Conservation (phyloP, 2,113 vertebrate genomes). For the Gobius niger region DNA sequence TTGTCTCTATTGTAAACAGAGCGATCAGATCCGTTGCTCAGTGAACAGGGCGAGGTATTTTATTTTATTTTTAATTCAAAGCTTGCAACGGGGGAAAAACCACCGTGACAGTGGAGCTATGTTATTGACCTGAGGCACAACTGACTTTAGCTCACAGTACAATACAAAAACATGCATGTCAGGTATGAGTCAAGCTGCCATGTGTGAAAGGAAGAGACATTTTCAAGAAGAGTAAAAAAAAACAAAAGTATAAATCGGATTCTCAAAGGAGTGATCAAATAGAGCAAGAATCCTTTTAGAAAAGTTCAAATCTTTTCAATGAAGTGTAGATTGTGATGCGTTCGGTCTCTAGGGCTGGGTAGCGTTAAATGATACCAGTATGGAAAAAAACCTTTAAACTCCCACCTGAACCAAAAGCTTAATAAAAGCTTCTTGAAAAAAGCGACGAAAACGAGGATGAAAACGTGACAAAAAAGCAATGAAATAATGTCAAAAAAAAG, state of each 20-base stretch:
- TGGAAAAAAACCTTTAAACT: too few species aligned
- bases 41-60: constrained; percentile 1
- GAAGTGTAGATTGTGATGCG: too few species aligned
- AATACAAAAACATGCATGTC: constrained; percentile 12
- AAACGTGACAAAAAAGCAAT: too few species aligned
- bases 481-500: too few species aligned
- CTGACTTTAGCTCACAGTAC: constrained; percentile 29
- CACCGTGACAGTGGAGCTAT: constrained; percentile 7
- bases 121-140: constrained; percentile 28
- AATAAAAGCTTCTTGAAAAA: too few species aligned
- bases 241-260: neutral
- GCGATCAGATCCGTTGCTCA: constrained; percentile 25
- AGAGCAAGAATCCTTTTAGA: too few species aligned
- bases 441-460: too few species aligned
- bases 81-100: constrained; percentile 21
- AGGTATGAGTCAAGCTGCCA: constrained; percentile 12
- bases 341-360: too few species aligned
- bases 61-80: constrained; percentile 13
- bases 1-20: constrained; percentile 34
- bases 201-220: neutral
- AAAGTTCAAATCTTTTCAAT: too few species aligned
- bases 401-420: too few species aligned
- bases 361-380: too few species aligned
- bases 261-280: neutral
- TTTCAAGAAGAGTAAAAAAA: neutral